These are phyloP conservation scores for Parambassis ranga DNA, from an alignment of 2,797 vertebrate genomes.

Conservation along the genomic window DNA sequence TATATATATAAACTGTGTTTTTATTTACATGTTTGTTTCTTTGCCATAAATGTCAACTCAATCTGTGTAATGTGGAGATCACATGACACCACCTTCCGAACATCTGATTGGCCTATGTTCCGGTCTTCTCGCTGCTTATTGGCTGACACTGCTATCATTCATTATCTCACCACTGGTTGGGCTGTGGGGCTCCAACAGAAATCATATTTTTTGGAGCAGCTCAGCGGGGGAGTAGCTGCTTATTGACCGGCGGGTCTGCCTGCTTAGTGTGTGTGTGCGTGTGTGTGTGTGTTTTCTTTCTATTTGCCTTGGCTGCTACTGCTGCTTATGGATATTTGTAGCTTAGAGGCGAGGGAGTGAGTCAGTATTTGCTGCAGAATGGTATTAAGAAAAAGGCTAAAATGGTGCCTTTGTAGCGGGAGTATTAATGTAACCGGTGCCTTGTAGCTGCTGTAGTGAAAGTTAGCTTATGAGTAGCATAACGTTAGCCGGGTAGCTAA, in stretches of 20 bases:
- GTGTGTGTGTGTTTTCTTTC: slow-evolving; percentile 1
- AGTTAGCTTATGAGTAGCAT: slow-evolving; percentile 43
- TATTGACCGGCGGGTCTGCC: not conserved
- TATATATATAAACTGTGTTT: not conserved
- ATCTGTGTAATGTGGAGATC: no score
- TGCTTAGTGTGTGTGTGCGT: not conserved
- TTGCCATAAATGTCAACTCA: not conserved
- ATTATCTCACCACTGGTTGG: not conserved
- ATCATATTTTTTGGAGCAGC: not conserved
- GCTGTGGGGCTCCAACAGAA: not conserved
- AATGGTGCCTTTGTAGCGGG: slow-evolving; percentile 54
- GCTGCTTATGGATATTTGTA: slow-evolving; percentile 31
- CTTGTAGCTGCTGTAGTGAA: slow-evolving; percentile 41
- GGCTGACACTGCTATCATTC: slow-evolving; percentile 37
- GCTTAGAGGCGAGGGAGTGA: slow-evolving; percentile 10
- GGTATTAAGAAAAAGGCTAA: slow-evolving; percentile 71
- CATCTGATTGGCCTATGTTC: slow-evolving; percentile 47
- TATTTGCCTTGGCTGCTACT: not conserved
- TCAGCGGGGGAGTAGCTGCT: not conserved
- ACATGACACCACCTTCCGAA: not conserved
- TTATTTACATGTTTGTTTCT: not conserved
- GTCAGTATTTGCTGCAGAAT: slow-evolving; percentile 49
- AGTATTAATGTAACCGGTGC: slow-evolving; percentile 30
- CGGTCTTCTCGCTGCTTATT: slow-evolving; percentile 32
- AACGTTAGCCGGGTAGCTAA: slow-evolving; percentile 36